A percentile compares a stretch with the other conserved stretches of the same genome.
phyloP scores from a whole-genome alignment of 2,888 invertebrate genomes.

The Limnephilus rhombicus region DNA sequence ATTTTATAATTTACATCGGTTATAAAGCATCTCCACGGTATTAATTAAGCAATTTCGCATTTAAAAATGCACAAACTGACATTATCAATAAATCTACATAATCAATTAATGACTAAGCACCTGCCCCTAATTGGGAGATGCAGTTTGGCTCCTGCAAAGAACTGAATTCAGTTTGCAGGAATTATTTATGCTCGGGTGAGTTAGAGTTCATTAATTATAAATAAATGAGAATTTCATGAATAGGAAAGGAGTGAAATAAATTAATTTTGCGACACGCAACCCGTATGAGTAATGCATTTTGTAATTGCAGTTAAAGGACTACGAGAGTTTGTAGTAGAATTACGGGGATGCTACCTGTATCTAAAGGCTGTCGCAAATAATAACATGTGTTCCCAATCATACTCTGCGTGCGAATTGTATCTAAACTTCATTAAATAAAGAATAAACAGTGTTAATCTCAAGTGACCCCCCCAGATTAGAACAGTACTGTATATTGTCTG shows the following conservation, averaged over 20 bases:
- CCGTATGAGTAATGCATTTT: neutral
- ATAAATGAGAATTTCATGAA: neutral
- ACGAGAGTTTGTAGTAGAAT: neutral
- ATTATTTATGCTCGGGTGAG: neutral
- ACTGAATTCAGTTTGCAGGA: neutral
- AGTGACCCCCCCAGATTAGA: too few species aligned
- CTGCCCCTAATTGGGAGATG: constrained; percentile 5
- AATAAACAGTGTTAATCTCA: too few species aligned
- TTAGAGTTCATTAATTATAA: neutral
- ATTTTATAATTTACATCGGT: neutral
- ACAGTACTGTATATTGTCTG: too few species aligned
- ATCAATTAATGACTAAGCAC: neutral
- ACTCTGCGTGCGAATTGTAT: too few species aligned
- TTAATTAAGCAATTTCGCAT: neutral
- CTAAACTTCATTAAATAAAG: too few species aligned
- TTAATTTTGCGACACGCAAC: neutral
- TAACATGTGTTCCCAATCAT: too few species aligned
- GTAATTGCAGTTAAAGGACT: neutral
- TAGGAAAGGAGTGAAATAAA: neutral
- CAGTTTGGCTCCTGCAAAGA: neutral
- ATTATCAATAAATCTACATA: constrained; percentile 20
- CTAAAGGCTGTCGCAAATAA: neutral
- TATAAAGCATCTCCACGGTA: too few species aligned
- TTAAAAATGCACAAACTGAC: neutral
- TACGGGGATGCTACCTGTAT: neutral